Percentiles rank a stretch among this genome's conserved stretches.
phyloP scores from a whole-genome alignment of 2,888 invertebrate genomes.

The Crocallis elinguaria region DNA sequence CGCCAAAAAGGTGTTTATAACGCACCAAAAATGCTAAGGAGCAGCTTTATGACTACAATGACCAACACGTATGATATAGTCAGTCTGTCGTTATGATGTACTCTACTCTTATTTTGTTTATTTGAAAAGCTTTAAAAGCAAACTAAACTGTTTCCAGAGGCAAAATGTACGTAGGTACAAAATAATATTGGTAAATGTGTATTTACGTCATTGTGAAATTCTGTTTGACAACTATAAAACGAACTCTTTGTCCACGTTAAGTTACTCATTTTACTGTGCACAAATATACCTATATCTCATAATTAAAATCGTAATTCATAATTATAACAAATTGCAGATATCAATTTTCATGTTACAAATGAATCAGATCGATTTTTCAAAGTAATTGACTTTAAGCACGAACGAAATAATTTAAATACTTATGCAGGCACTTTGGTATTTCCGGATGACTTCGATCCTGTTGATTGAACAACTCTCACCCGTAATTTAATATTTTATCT shows the following conservation, averaged over 20 bases:
- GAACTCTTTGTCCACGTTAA: neutral
- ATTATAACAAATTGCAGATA: neutral
- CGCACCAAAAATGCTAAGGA: conserved; percentile 27
- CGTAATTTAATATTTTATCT: conserved; percentile 4
- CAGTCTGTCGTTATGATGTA: conserved; percentile 1
- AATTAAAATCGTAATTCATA: neutral
- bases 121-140: neutral
- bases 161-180: neutral
- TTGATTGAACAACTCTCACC: conserved; percentile 5
- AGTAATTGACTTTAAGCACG: conserved; percentile 2
- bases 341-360: conserved; percentile 1
- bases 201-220: too few relatives aligned
- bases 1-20: conserved; percentile 34
- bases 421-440: neutral
- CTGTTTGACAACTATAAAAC: neutral
- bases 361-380: neutral
- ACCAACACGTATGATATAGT: conserved; percentile 12
- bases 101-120: conserved; percentile 1
- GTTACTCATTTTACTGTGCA: neutral
- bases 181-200: too few relatives aligned
- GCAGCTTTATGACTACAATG: conserved; percentile 24
- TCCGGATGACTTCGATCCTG: conserved; percentile 21
- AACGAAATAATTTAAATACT: neutral
- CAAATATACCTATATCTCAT: neutral
- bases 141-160: neutral